Evolutionary conservation across 1,140 invertebrate genomes (phyloP).

Genomic region (Pogonus chalceus): DNA sequence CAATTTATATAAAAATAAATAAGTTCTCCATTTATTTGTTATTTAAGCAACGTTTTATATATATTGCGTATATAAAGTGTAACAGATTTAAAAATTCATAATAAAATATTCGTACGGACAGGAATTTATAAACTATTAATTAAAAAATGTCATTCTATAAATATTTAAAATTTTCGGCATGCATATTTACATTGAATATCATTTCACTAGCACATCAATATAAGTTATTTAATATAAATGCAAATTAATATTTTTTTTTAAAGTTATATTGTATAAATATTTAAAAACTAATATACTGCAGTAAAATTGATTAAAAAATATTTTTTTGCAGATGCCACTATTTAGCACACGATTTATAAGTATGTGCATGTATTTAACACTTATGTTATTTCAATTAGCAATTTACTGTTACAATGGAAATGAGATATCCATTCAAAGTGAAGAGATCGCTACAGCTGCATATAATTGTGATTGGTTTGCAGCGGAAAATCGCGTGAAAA

Average conservation of each 20-base stretch:
- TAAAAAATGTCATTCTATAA: too few species aligned
- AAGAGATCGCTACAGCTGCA: constrained; percentile 15
- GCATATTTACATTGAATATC: too few species aligned
- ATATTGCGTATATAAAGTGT: too few species aligned
- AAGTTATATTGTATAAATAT: neutral
- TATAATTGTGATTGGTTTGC: constrained; percentile 22
- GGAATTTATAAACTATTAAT: too few species aligned
- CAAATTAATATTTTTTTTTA: neutral
- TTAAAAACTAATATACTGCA: neutral
- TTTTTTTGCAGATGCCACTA: neutral
- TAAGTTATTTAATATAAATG: neutral
- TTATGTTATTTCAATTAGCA: constrained; percentile 17
- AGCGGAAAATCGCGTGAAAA: constrained; percentile 26
- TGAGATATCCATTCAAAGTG: constrained; percentile 19
- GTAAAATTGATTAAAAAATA: neutral
- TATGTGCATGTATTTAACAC: constrained; percentile 12
- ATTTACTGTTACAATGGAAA: constrained; percentile 17
- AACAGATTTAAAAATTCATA: too few species aligned
- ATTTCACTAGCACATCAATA: neutral
- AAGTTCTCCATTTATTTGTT: too few species aligned
- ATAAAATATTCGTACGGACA: too few species aligned
- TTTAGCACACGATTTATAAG: constrained; percentile 11
- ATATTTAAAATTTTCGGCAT: too few species aligned
- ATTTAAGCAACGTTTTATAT: too few species aligned
- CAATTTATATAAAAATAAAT: too few species aligned